These are phyloP conservation scores for Cecropterus lyciades DNA, from an alignment of 1,140 invertebrate genomes.

Conservation along the genomic window DNA sequence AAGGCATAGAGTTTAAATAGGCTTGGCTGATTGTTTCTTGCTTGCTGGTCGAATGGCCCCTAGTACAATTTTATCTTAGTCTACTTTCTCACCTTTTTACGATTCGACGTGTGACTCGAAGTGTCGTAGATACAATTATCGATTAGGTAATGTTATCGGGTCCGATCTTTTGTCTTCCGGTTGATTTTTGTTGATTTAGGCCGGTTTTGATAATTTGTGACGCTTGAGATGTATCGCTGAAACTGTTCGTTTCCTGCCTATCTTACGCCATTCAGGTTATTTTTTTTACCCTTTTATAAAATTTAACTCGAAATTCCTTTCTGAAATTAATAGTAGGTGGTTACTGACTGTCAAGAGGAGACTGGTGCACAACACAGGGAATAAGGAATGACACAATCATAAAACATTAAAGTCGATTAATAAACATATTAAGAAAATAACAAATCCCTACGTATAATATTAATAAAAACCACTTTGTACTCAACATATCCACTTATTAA, in stretches of 20 bases:
- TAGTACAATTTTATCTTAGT: constrained; percentile 73
- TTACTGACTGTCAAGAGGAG: no score
- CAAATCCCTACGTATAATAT: no score
- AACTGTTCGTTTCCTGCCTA: constrained; percentile 53
- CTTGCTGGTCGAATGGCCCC: constrained; percentile 33
- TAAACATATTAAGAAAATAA: no score
- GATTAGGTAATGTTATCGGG: constrained; percentile 80
- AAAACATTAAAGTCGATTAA: no score
- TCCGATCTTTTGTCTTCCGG: constrained; percentile 80
- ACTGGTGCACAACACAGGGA: no score
- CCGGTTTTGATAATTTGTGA: constrained; percentile 60
- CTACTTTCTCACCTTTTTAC: constrained; percentile 83
- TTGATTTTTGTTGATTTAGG: constrained; percentile 79
- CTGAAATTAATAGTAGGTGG: no score
- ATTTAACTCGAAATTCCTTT: no score
- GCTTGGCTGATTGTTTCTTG: constrained; percentile 20
- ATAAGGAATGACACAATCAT: no score
- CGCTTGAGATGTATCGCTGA: constrained; percentile 46
- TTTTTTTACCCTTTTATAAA: no score
- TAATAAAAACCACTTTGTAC: no score
- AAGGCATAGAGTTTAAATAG: constrained; percentile 42
- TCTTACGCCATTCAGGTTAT: no score
- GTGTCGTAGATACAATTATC: constrained; percentile 83
- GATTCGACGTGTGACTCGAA: constrained; percentile 73
- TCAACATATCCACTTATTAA: constrained; percentile 1